Conservation (phyloP, 2,113 vertebrate species). For the Hylia prasina region DNA sequence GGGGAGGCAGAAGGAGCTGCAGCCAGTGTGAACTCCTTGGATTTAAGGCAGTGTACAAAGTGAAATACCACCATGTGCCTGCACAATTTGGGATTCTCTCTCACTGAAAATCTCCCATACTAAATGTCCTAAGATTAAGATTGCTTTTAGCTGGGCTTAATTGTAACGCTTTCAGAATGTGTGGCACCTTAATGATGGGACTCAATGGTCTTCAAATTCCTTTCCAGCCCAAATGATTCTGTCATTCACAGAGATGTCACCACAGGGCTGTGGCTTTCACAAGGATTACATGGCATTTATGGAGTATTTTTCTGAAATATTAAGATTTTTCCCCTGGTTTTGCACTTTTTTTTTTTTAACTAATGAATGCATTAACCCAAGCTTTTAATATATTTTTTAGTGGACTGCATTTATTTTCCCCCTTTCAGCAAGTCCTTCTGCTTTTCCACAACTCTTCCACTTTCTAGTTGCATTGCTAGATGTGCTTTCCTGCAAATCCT, state of each 20-base stretch:
- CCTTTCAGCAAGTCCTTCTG: neutral
- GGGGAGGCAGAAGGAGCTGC: neutral
- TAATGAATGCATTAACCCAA: neutral
- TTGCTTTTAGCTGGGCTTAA: slow-evolving; percentile 32
- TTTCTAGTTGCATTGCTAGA: neutral
- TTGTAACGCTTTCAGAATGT: slow-evolving; percentile 28
- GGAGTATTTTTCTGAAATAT: neutral
- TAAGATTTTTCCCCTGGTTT: neutral
- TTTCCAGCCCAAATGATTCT: neutral
- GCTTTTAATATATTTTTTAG: neutral
- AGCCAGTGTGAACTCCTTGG: neutral
- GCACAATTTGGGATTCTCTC: neutral
- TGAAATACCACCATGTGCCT: neutral
- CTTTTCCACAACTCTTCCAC: neutral
- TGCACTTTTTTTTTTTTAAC: neutral
- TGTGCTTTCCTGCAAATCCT: neutral
- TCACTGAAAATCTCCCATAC: neutral
- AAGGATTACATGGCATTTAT: neutral
- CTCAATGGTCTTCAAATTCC: neutral
- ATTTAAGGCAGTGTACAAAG: neutral
- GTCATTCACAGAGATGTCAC: neutral
- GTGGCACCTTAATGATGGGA: neutral
- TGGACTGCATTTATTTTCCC: neutral
- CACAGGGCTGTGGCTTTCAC: neutral
- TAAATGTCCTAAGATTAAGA: slow-evolving; percentile 48